Evolutionary conservation across 1,140 invertebrate genomes (phyloP), one percentile per base, ranked within the genome.

Genomic region (Brachionus calyciflorus): DNA sequence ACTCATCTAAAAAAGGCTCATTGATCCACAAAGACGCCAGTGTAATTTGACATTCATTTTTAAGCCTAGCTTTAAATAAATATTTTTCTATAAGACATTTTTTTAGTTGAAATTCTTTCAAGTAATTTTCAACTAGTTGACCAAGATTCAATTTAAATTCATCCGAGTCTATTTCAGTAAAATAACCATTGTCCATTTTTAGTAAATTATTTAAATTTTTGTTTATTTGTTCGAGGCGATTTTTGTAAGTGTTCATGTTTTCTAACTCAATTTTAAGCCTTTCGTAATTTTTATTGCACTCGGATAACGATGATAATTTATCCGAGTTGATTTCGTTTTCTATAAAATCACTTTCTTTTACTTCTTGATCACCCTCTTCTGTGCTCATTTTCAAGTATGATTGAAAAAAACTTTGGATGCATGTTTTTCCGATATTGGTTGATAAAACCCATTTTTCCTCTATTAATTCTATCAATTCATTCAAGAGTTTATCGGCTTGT

Each of bases 21-120:
- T 65, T 65, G 14, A 65, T 19, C 60, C 60, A 65, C 12, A 65
- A 9, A 19, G 60, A 65, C 24, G 19, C 10, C 24, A 65, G n/a
- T 24, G 60, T 65, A 17, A 41, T 44, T 65, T 41, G 60, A 41
- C 19, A 44, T 2, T 65, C 60, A n/a, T 19, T 41, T 24, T 65
- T 65, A 5, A 41, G 19, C 14, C 60, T 37, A 2, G 40, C 19
- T 28, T 41, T 44, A 65, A 65, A 65, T 19, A 65, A 44, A 3
- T 26, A 44, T 21, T 65, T 19, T 24, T 65, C 21, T 30, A 65
- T 14, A 6, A 65, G 21, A 24, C 40, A 65, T 5, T 0, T 65
- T 65, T 65, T 65, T 44, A 65, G 10, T 65, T 65, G 33, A 65
- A 12, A 65, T 44, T 65, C 60, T 19, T 44, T 44, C 14, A 19